Evolutionary conservation across 1,140 invertebrate species (phyloP), one percentile per base, ranked within the genome.

Genomic region (Caenorhabditis tropicalis): DNA sequence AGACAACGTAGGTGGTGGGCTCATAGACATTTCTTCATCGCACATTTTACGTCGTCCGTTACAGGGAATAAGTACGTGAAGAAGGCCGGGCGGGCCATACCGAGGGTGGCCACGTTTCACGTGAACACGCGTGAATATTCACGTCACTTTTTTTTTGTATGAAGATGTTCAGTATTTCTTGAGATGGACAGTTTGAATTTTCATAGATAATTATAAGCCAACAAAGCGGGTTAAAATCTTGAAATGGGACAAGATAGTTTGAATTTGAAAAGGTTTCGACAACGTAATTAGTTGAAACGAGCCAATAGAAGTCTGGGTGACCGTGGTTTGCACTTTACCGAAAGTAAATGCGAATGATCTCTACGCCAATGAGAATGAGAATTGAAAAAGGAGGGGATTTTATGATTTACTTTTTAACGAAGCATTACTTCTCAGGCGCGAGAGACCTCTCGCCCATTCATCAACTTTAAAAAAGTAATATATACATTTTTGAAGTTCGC

Each of bases 21-120:
- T 39, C 58, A 65, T 65, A 21, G 58, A 33, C 16, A 65, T 65
- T 16, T 39, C 58, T 65, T 65, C 58, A 21, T 65, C 58, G 58
- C 58, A 65, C 58, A 65, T 65, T 65, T 65, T n/a, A 65, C 58
- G 58, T 65, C n/a, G 31, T 7, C 4, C 58, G 31, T 65, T 16
- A 29, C 31, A 31, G 12, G 16, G 33, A 65, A 27, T 65, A 36
- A 65, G 4, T n/a, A 65, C 58, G 58, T 65, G 58, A 16, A 33
- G 19, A 15, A n/a, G 58, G 58, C 31, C 58, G 31, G 58, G 58
- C 58, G 58, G 58, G 58, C 12, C 31, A 65, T 6, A 65, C 5
- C 3, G 4, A 36, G 19, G 29, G 3, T 39, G 58, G 29, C 58
- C 58, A 65, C 58, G 58, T 65, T 65, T 65, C 58, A 65, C 58